Evolutionary conservation across 2,113 vertebrate genomes (phyloP).

Genomic region (Lasiurus borealis): DNA sequence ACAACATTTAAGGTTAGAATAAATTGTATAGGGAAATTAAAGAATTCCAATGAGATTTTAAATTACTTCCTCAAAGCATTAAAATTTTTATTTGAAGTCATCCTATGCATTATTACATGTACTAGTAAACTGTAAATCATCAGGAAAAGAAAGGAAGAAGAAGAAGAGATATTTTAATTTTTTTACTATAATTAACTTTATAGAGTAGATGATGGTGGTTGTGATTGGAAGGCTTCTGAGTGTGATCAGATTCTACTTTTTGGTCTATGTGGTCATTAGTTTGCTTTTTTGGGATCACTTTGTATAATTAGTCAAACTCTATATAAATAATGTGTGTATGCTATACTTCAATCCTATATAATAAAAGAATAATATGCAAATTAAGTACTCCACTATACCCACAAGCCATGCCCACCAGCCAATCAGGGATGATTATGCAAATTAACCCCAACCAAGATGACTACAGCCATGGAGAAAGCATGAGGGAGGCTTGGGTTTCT

Average conservation of each 20-base stretch:
- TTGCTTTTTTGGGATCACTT: not conserved
- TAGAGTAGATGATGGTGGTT: not conserved
- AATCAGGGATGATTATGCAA: too few relatives aligned
- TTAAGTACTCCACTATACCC: too few relatives aligned
- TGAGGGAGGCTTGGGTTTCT: too few relatives aligned
- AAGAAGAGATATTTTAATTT: not conserved
- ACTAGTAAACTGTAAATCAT: too few relatives aligned
- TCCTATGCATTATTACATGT: not conserved
- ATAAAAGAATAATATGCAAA: too few relatives aligned
- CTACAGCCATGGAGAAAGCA: too few relatives aligned
- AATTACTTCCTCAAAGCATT: slow-evolving; percentile 41
- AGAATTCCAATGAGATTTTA: slow-evolving; percentile 10
- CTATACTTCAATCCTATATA: not conserved
- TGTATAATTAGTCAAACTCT: not conserved
- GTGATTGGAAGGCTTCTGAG: not conserved
- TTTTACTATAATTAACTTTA: not conserved
- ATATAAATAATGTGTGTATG: not conserved
- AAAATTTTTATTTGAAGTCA: slow-evolving; percentile 19
- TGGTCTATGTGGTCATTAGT: not conserved
- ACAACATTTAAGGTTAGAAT: slow-evolving; percentile 43
- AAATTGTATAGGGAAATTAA: slow-evolving; percentile 45
- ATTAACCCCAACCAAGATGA: too few relatives aligned
- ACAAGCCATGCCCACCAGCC: too few relatives aligned
- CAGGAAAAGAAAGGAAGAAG: not conserved
- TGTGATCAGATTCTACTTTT: not conserved